Conservation (phyloP, 2,797 vertebrate genomes). For the Trachurus trachurus region DNA sequence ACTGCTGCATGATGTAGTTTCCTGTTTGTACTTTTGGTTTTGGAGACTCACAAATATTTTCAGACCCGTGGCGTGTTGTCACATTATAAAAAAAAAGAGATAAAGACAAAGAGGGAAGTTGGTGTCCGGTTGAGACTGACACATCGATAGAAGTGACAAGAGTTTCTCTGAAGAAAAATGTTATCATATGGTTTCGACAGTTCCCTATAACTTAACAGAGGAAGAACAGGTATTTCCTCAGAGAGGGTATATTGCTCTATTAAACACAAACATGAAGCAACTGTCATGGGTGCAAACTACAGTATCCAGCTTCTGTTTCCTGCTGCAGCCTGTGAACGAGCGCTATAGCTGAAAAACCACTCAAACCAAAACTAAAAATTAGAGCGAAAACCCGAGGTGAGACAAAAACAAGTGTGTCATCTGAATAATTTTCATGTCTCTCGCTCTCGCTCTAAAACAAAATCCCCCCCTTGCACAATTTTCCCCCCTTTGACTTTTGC, state of each 20-base stretch:
- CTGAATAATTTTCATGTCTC: neutral
- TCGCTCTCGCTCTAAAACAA: too few relatives aligned
- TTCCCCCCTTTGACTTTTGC: neutral
- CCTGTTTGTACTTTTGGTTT: neutral
- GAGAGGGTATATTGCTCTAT: neutral
- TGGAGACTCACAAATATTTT: neutral
- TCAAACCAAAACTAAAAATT: neutral
- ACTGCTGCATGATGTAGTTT: fast-evolving
- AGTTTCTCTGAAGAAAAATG: too few relatives aligned
- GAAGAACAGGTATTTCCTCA: neutral
- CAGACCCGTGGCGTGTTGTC: too few relatives aligned
- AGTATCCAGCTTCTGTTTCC: neutral
- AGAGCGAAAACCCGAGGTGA: neutral
- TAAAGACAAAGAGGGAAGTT: neutral
- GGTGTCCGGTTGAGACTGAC: neutral
- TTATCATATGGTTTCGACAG: neutral
- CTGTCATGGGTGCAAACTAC: fast-evolving
- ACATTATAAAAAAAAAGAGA: too few relatives aligned
- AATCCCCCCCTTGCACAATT: too few relatives aligned
- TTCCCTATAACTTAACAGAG: neutral
- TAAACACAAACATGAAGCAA: neutral
- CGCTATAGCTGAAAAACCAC: too few relatives aligned
- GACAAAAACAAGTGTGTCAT: too few relatives aligned
- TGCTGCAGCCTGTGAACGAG: too few relatives aligned
- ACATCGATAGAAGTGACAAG: neutral